Conservation (phyloP, 2,113 vertebrate species). For the Nicator chloris region DNA sequence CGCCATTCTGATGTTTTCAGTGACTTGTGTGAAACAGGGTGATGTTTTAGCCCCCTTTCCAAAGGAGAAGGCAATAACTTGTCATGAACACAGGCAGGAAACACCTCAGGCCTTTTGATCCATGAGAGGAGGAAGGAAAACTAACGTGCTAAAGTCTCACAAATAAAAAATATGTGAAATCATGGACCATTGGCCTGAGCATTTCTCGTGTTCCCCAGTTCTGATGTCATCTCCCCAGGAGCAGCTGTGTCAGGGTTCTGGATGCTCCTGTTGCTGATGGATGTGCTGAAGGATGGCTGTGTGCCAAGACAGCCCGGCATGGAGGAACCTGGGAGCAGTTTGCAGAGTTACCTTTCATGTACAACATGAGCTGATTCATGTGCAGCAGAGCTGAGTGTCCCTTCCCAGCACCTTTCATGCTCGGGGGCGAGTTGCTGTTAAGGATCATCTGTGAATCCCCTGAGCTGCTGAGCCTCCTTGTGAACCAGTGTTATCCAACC, state of each 20-base stretch:
- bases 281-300: neutral
- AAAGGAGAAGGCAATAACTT: neutral
- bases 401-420: neutral
- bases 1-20: neutral
- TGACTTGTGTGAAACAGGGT: neutral
- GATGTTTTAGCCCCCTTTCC: neutral
- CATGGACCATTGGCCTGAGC: neutral
- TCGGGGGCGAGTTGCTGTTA: accelerated
- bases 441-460: neutral
- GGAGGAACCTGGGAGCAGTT: neutral
- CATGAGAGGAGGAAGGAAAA: neutral
- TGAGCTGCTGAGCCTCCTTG: neutral
- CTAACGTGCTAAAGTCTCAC: neutral
- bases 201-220: neutral
- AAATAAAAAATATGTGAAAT: neutral
- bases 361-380: neutral
- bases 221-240: neutral
- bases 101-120: neutral
- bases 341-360: neutral
- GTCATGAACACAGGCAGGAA: neutral
- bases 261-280: neutral
- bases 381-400: neutral
- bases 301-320: neutral
- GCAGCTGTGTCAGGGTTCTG: neutral
- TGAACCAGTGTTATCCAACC: neutral